These are phyloP conservation scores for Onychomys arenicola DNA, from an alignment of 2,797 vertebrate genomes.

Conservation along the genomic window DNA sequence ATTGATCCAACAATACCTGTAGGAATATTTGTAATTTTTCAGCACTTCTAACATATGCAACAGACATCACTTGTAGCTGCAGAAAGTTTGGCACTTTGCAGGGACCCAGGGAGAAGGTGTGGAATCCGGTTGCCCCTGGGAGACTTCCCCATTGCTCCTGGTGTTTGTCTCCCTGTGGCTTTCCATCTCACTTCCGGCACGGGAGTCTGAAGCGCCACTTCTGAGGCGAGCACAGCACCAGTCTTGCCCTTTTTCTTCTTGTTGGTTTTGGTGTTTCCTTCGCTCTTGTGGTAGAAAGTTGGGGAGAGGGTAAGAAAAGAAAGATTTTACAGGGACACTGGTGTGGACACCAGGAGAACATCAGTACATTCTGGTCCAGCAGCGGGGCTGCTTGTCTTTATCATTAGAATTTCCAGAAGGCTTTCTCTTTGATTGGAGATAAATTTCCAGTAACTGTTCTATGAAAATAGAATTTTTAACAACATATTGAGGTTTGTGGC, in stretches of 20 bases:
- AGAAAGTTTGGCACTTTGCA: neutral
- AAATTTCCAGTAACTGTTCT: neutral
- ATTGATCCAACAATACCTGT: neutral
- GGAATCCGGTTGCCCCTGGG: neutral
- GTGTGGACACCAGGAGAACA: neutral
- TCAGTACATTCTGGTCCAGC: neutral
- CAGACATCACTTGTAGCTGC: neutral
- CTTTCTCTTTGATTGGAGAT: neutral
- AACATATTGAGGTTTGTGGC: neutral
- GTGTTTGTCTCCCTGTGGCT: neutral
- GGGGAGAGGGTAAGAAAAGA: neutral
- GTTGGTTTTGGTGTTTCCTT: constrained; percentile 3
- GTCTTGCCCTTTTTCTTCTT: neutral
- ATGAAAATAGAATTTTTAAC: constrained; percentile 45
- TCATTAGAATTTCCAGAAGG: neutral
- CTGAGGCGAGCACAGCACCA: neutral
- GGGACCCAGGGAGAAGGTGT: neutral
- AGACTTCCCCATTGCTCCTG: neutral
- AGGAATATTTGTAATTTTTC: constrained; percentile 16
- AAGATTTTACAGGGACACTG: neutral
- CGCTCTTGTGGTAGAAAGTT: neutral
- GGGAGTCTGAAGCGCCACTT: neutral
- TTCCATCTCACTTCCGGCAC: neutral
- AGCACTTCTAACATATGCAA: neutral
- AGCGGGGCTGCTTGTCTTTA: neutral